Base-by-base conservation (phyloP, 1,140 invertebrate genomes). In the Pomacea maculata region DNA sequence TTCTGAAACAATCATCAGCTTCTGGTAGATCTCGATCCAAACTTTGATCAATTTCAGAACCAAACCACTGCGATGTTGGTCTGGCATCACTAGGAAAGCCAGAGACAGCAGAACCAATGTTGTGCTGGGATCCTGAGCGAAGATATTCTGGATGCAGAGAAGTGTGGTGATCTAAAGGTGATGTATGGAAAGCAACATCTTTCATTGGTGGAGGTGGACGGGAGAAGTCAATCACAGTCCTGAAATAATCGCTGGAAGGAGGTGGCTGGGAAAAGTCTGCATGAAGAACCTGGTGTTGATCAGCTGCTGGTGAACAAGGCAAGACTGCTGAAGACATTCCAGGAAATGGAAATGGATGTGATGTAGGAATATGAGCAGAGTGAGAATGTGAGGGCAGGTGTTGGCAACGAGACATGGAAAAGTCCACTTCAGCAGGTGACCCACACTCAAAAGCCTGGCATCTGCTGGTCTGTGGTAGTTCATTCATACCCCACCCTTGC, bases 281-380 rank as follows among this genome's bases (percentile, higher is more conserved):
- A 63, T 55, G 73, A 52, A 73, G 19, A 63, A 65, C 71, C 45
- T 61, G 73, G 78, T 21, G 67, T 29, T 52, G 81, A 61, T 21
- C 34, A 7, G 45, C 34, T 34, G 19, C 34, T 21, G 34, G 72
- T 12, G 19, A 52, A 34, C 72, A 34, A 73, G 52, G 79, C 52
- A 80, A 17, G 11, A n/a, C 17, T 57, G 70, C 77, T 29, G 75
- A 52, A 8, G 65, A 55, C 45, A 68, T 78, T 17, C 76, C 79
- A 75, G 75, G 64, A 34, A 72, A 61, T 19, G 11, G 57, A 61
- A 61, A 61, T 14, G 57, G 15, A 61, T 61, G 57, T 17, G 81
- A 45, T 52, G 70, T 63, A 63, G 85, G 80, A 79, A 68, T 83
- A 67, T 52, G 63, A 19, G n/a, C 34, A 71, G n/a, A n/a, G 17